These are phyloP conservation scores for Notoglanidium macrostoma DNA, from an alignment of 2,797 vertebrate genomes.

Conservation along the genomic window DNA sequence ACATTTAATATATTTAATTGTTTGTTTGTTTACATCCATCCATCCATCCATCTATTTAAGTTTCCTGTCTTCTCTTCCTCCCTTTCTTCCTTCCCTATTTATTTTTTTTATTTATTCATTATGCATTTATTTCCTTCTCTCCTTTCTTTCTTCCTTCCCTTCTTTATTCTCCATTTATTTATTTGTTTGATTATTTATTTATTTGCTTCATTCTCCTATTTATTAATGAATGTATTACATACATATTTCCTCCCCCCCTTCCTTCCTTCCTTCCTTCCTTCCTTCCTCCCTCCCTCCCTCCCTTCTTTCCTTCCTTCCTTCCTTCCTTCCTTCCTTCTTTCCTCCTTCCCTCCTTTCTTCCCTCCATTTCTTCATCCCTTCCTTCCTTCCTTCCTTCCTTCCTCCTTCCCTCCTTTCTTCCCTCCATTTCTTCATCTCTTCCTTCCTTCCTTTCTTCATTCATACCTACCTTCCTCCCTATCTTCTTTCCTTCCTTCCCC, in stretches of 20 bases:
- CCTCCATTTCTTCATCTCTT: too few species aligned
- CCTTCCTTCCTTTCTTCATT: neutral
- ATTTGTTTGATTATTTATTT: neutral
- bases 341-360: too few species aligned
- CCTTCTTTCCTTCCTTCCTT: too few species aligned
- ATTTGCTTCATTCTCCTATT: neutral
- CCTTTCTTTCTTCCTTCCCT: neutral
- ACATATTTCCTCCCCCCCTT: neutral
- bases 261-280: too few species aligned
- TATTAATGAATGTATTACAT: neutral
- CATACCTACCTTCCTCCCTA: neutral
- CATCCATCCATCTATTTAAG: neutral
- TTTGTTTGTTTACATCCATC: neutral
- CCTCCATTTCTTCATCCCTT: too few species aligned
- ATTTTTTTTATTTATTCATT: neutral
- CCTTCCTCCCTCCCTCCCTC: too few species aligned
- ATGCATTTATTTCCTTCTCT: neutral
- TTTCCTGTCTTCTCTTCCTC: neutral
- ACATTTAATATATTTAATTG: too few species aligned
- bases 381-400: neutral
- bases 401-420: too few species aligned
- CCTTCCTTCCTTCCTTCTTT: too few species aligned
- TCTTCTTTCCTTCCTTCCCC: neutral
- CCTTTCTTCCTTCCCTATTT: neutral
- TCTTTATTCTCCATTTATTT: neutral